Percentiles rank a stretch among this genome's conserved stretches.
Evolutionary conservation across 1,140 invertebrate genomes (phyloP).

Genomic region (Forficula auricularia): DNA sequence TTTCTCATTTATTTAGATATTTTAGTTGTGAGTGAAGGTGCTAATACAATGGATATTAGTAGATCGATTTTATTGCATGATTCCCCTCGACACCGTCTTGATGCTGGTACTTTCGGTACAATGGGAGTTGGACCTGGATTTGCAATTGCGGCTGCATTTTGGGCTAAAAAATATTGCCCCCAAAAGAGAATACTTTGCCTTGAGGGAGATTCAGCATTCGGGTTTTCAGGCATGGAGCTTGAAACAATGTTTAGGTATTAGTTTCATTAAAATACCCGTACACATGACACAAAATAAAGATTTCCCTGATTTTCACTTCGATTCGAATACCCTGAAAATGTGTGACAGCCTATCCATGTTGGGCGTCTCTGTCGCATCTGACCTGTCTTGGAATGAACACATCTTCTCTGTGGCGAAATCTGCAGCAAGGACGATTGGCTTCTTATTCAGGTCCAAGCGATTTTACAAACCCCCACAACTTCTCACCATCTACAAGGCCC

Average conservation of each 20-base stretch:
- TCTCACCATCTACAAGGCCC: no score
- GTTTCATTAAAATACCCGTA: background rate
- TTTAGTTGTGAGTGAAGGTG: slow-evolving; percentile 92
- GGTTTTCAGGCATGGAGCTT: slow-evolving; percentile 94
- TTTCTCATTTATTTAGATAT: slow-evolving; percentile 44
- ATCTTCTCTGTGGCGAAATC: no score
- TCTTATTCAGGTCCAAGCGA: no score
- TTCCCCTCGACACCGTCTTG: slow-evolving; percentile 65
- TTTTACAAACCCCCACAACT: no score
- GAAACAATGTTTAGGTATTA: slow-evolving; percentile 77
- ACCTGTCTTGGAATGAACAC: no score
- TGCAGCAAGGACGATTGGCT: no score
- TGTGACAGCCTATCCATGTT: no score
- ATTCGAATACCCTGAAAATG: no score
- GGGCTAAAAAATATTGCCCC: slow-evolving; percentile 62
- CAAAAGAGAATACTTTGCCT: slow-evolving; percentile 67
- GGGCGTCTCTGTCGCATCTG: no score
- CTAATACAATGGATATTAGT: slow-evolving; percentile 97
- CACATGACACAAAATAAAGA: background rate
- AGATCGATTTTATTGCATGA: slow-evolving; percentile 70
- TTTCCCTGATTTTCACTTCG: no score
- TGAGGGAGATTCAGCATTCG: slow-evolving; percentile 91
- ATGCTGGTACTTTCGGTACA: slow-evolving; percentile 88
- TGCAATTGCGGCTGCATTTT: slow-evolving; percentile 80
- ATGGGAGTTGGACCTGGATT: slow-evolving; percentile 93